Conservation (phyloP, 2,888 invertebrate genomes). For the Neoitamus cyanurus region DNA sequence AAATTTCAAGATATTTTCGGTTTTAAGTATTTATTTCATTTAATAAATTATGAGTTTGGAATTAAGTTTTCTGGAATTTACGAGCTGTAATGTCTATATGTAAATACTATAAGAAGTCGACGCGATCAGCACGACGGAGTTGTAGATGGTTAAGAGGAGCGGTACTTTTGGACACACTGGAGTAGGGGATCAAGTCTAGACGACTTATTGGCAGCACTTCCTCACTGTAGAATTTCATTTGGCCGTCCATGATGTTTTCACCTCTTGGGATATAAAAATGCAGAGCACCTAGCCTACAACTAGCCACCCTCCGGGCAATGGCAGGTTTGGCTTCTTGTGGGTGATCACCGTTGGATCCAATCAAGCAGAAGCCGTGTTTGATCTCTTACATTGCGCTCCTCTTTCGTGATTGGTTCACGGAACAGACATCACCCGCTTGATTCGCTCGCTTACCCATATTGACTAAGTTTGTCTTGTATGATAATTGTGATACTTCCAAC, state of each 20-base stretch:
- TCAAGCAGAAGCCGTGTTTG: background rate
- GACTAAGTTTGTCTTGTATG: slow-evolving; percentile 13
- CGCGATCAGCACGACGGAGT: background rate
- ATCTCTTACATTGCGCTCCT: background rate
- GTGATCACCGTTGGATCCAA: background rate
- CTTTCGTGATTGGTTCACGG: background rate
- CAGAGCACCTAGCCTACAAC: background rate
- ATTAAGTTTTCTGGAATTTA: slow-evolving; percentile 16
- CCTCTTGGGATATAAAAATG: background rate
- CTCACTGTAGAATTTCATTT: background rate
- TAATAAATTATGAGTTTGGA: slow-evolving; percentile 24
- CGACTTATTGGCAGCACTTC: background rate
- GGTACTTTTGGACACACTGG: background rate
- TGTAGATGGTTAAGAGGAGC: background rate
- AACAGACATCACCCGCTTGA: background rate
- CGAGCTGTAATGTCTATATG: background rate
- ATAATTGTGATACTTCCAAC: slow-evolving; percentile 37
- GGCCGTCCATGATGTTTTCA: background rate
- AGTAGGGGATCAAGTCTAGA: too few relatives aligned
- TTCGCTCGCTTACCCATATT: slow-evolving; percentile 5
- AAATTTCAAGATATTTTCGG: slow-evolving; percentile 3
- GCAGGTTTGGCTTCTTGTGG: background rate
- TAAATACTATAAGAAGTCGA: slow-evolving; percentile 10
- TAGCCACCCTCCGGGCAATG: background rate
- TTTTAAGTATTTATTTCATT: slow-evolving; percentile 36